These are phyloP conservation scores for Octodonta nipae DNA, from an alignment of 2,888 invertebrate species.

Conservation along the genomic window DNA sequence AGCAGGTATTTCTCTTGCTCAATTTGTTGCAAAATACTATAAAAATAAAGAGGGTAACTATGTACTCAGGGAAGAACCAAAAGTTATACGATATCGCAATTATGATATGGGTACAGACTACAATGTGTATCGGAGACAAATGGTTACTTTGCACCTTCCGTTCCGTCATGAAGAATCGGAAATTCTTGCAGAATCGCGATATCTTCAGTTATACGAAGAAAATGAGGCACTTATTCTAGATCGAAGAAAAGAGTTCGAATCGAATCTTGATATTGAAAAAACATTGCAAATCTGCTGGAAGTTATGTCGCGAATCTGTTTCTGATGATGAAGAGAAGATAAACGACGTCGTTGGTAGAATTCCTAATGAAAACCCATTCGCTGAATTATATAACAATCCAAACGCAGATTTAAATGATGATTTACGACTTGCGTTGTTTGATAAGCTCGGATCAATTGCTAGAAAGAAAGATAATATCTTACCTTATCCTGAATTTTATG, in stretches of 20 bases:
- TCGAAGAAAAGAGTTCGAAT: conserved; percentile 23
- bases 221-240: conserved; percentile 22
- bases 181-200: conserved; percentile 26
- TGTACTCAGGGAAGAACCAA: conserved; percentile 15
- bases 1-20: conserved; percentile 25
- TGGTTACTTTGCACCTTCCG: conserved; percentile 24
- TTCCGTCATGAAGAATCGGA: conserved; percentile 29
- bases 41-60: conserved; percentile 8
- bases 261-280: conserved; percentile 23
- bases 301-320: conserved; percentile 11
- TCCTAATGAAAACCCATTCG: not conserved
- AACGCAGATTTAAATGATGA: not conserved
- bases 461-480: conserved; percentile 4
- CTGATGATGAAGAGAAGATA: not conserved
- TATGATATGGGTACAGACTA: conserved; percentile 26
- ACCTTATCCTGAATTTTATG: not conserved
- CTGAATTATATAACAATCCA: not conserved
- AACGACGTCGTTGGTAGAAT: not conserved
- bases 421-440: not conserved
- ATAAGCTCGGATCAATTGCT: not conserved
- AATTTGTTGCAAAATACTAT: conserved; percentile 28
- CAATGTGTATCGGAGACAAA: conserved; percentile 27
- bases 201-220: conserved; percentile 24
- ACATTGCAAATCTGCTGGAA: conserved; percentile 30
- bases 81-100: conserved; percentile 27